Evolutionary conservation across 1,140 invertebrate genomes (phyloP), one percentile per base, ranked within the genome.

Genomic region (Drosophila simulans): DNA sequence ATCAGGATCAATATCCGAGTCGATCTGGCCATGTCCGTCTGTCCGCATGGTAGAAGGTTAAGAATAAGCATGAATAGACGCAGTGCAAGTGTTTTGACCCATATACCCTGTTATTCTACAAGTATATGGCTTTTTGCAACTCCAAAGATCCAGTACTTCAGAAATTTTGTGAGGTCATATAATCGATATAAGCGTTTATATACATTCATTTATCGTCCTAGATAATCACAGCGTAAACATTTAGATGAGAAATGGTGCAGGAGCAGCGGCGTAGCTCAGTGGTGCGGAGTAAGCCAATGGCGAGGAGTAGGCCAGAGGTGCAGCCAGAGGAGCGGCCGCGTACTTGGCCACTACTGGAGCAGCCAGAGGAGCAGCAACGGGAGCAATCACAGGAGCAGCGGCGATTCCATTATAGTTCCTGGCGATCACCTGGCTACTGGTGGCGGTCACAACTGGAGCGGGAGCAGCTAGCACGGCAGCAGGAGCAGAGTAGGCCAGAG

Each of bases 351-450:
- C 34, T 12, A 39, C 13, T 0, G 63, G 43, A 55, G 56, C 43
- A 0, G 72, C 54, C 12, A 85, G 27, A 13, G 83, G 80, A 40
- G 83, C 70, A 37, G 60, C 20, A 22, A 82, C 34, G 1, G 48
- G 48, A 51, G 48, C 76, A 22, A 84, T 53, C 10, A 84, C 65
- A 10, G 76, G 80, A 40, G 88, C 83, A 48, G 74, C 15, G 0
- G 92, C 91, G 34, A 92, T 92, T 8, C 92, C 92, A 77, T 93
- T 93, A 62, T 79, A 93, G 71, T 93, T 93, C 48, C 93, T 91
- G 43, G 93, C 92, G 64, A 93, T 57, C 52, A 92, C 91, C 77
- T 93, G 93, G 35, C 92, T 93, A 40, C 93, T 93, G 5, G 84
- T 90, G 15, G 93, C 92, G 15, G 93, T 92, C 39, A 93, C 74